Evolutionary conservation across 2,797 vertebrate genomes (phyloP), one percentile per base, ranked within the genome.

Genomic region (Pelochelys cantorii): DNA sequence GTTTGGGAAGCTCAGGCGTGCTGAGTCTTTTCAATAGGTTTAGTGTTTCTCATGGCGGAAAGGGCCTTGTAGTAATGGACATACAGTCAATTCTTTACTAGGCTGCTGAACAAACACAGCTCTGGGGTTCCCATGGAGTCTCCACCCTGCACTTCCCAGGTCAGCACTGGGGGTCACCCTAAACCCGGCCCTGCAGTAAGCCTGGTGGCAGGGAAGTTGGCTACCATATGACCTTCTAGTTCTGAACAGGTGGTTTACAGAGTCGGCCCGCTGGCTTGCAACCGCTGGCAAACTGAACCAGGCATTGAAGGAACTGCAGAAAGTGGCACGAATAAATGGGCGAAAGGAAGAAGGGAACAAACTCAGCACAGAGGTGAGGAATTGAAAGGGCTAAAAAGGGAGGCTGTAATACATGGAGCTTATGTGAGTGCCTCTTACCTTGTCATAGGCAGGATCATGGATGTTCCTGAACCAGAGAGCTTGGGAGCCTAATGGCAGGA

Each of bases 221-320:
- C 31, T 65, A 65, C 31, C 31, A 31, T 65, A 17, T 71, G 31
- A 7, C 15, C 60, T 78, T 65, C 22, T 57, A 22, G 34, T 52
- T 57, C 20, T 29, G 17, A 84, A 54, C 90, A 98, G 97, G 97
- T 98, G 97, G 97, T 34, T 96, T 55, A 94, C 97, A 13, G 97
- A 97, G 82, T 97, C 97, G 15, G 90, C 97, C 22, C 94, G 96
- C n/a, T 98, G 97, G 97, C 65, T 97, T 90, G 91, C 97, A 79
- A 90, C 96, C 2, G 62, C 84, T 37, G 97, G 97, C 62, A 97
- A 88, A 77, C 89, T 92, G 80, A 75, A 90, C 0, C 93, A 93
- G 79, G 97, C 97, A 11, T 93, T 97, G 74, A 95, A 95, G 94
- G 88, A 85, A 7, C 86, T 97, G 52, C 93, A 7, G 48, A 87